Percentiles rank a stretch among this genome's conserved stretches.
These are phyloP conservation scores for Bergia sp. DNA, from an alignment of 92 coral and sea anemone genomes.

Conservation along the genomic window DNA sequence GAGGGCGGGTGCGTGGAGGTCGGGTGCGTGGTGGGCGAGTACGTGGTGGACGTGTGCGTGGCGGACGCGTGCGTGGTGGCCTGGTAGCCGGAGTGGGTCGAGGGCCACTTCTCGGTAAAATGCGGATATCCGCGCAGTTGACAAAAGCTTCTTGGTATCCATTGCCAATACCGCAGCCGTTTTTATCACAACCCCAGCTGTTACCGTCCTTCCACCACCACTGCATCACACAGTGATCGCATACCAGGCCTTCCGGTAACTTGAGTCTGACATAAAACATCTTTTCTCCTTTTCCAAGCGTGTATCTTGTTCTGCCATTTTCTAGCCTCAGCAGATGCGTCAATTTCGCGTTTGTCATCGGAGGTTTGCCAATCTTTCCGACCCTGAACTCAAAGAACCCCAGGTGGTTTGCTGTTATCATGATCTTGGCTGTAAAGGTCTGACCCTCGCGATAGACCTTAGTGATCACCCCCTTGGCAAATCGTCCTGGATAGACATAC, in stretches of 20 bases:
- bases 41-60: neutral
- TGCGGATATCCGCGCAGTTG: conserved; percentile 80
- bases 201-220: conserved; percentile 98
- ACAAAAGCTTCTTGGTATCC: conserved; percentile 68
- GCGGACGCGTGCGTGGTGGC: neutral
- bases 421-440: conserved; percentile 26
- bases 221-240: conserved; percentile 92
- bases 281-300: conserved; percentile 13
- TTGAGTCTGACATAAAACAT: conserved; percentile 52
- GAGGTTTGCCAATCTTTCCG: conserved; percentile 68
- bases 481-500: neutral
- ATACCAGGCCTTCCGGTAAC: conserved; percentile 78
- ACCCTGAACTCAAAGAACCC: conserved; percentile 82
- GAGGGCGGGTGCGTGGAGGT: neutral
- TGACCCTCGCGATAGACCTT: neutral
- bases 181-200: conserved; percentile 81
- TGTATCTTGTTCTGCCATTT: conserved; percentile 53
- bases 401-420: conserved; percentile 80
- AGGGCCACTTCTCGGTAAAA: conserved; percentile 38
- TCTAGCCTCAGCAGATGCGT: conserved; percentile 62
- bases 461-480: neutral
- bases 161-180: conserved; percentile 67
- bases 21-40: neutral
- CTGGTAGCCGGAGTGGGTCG: neutral
- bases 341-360: conserved; percentile 80